Base-by-base conservation (phyloP, 1,140 invertebrate genomes). In the Drosophila mauritiana region DNA sequence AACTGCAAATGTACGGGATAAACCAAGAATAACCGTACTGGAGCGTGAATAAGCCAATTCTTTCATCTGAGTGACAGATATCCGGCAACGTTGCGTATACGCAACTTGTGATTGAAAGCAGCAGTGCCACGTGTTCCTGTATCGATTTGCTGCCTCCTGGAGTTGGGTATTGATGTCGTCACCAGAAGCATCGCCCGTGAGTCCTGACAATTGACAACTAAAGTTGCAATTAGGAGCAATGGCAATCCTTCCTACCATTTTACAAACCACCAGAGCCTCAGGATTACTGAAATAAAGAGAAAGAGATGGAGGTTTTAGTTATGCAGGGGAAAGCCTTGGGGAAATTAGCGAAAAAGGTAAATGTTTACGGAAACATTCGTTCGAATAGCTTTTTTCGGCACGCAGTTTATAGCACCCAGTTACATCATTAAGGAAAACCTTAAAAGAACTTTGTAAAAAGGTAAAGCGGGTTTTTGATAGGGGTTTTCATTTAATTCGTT, bases 301-400 rank as follows among this genome's bases (percentile, higher is more conserved):
- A 17, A 17, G 17, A 17, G 17, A n/a, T 56, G 77, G 58, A 57
- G 58, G 73, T 70, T 67, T 88, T 83, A 79, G 84, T 77, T 88
- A 89, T 89, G 84, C 83, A 81, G 39, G 59, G 13, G 40, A 68
- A 74, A 73, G 75, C 83, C 84, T 78, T 73, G 63, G 83, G 83
- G 83, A 86, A 86, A 86, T 86, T 88, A 86, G 69, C 76, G 56
- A 62, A 68, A 88, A 81, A 76, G 67, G 70, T 51, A 65, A 86
- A 73, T 76, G 64, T 77, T 88, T 55, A 81, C 49, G 56, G 25
- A 61, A 73, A 62, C 25, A 52, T 49, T 57, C 78, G 54, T 78
- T 75, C 34, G 57, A 72, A 81, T 63, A 51, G 69, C 74, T 74
- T 75, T 59, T 59, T 78, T 61, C 51, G 74, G 57, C 25, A 57